Conservation (phyloP, 2,888 invertebrate genomes). For the Andrena marginata region DNA sequence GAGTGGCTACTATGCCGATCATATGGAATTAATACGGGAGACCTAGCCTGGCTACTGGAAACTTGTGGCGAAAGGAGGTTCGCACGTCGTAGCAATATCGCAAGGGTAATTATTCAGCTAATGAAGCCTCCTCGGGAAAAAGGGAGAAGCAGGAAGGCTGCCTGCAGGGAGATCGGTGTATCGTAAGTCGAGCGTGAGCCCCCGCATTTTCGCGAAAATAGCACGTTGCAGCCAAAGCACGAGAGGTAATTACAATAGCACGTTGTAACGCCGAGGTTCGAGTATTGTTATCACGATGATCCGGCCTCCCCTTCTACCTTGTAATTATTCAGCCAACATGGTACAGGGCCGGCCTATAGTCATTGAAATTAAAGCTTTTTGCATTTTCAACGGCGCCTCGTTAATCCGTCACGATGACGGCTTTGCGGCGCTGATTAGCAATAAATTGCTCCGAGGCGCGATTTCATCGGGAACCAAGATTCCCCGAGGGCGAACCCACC, state of each 20-base stretch:
- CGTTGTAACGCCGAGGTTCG: slow-evolving; percentile 55
- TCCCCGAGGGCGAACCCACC: slow-evolving; percentile 3
- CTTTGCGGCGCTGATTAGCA: slow-evolving; percentile 46
- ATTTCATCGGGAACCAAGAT: slow-evolving; percentile 36
- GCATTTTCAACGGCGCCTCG: slow-evolving; percentile 68
- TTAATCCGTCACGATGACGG: slow-evolving; percentile 67
- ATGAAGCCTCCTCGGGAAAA: slow-evolving; percentile 32
- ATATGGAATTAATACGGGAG: slow-evolving; percentile 6
- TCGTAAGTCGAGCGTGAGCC: slow-evolving; percentile 43
- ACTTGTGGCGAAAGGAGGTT: slow-evolving; percentile 23
- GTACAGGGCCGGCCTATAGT: slow-evolving; percentile 50
- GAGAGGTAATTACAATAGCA: slow-evolving; percentile 69
- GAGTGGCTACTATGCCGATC: neutral
- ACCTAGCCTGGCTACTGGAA: slow-evolving; percentile 3
- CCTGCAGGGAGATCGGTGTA: slow-evolving; percentile 30
- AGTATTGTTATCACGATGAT: slow-evolving; percentile 72
- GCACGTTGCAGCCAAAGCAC: slow-evolving; percentile 63
- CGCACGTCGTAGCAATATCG: slow-evolving; percentile 15
- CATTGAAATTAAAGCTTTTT: slow-evolving; percentile 68
- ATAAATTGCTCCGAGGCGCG: slow-evolving; percentile 49
- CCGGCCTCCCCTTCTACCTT: slow-evolving; percentile 53
- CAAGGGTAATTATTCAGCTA: slow-evolving; percentile 30
- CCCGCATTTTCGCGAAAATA: slow-evolving; percentile 67
- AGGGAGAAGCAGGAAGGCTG: slow-evolving; percentile 8
- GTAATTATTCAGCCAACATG: slow-evolving; percentile 61